Evolutionary conservation across 2,797 vertebrate species (phyloP).

Genomic region (Naso thynnoides): DNA sequence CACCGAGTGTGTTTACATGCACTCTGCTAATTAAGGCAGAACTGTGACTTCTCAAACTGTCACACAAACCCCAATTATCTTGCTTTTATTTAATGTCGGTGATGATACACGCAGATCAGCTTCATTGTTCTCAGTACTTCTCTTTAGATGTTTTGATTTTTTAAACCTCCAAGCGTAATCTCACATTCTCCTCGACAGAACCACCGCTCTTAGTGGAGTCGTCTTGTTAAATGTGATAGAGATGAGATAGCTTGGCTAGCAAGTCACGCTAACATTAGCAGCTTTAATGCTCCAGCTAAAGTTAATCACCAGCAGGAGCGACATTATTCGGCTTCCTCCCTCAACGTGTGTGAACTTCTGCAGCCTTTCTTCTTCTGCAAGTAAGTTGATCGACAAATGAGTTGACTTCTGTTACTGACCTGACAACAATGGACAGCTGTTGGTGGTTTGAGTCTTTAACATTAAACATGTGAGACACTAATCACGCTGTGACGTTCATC

Average conservation of each 20-base stretch:
- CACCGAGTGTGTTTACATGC: constrained; percentile 51
- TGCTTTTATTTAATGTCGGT: not conserved
- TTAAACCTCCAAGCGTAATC: not conserved
- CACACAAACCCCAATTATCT: not conserved
- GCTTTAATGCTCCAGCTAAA: no score
- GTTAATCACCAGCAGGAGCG: not conserved
- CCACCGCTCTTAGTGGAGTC: not conserved
- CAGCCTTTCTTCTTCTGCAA: not conserved
- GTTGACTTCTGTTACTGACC: no score
- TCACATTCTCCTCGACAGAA: not conserved
- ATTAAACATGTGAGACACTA: not conserved
- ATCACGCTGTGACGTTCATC: no score
- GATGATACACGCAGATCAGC: constrained; percentile 25
- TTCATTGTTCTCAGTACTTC: not conserved
- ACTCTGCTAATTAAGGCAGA: constrained; percentile 18
- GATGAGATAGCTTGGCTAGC: not conserved
- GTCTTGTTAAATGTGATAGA: not conserved
- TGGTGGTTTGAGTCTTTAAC: not conserved
- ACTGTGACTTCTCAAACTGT: not conserved
- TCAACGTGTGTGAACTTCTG: not conserved
- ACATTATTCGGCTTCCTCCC: not conserved
- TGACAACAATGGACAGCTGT: not conserved
- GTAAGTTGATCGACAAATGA: no score
- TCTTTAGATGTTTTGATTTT: not conserved
- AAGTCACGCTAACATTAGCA: not conserved